These are phyloP conservation scores for Aphelenchoides bicaudatus DNA, from an alignment of 2,888 invertebrate genomes.

Conservation along the genomic window DNA sequence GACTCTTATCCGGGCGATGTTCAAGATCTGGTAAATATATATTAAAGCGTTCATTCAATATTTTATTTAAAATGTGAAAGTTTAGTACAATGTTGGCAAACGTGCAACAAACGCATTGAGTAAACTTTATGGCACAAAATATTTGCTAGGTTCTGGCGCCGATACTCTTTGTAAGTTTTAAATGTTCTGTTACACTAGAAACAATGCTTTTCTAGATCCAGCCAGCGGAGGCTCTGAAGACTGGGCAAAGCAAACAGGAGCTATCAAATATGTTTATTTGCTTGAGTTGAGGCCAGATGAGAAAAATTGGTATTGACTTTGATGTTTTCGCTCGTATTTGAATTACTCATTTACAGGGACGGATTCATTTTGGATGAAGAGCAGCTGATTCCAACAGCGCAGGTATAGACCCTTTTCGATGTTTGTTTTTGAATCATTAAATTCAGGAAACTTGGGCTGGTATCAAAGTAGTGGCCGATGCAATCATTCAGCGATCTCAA, in stretches of 20 bases:
- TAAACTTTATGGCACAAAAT: slow-evolving; percentile 56
- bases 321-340: slow-evolving; percentile 8
- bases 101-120: slow-evolving; percentile 52
- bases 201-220: slow-evolving; percentile 49
- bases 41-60: background rate
- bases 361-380: slow-evolving; percentile 59
- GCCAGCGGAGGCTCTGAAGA: slow-evolving; percentile 60
- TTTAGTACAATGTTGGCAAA: slow-evolving; percentile 54
- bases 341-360: slow-evolving; percentile 57
- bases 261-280: slow-evolving; percentile 59
- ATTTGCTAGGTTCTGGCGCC: slow-evolving; percentile 58
- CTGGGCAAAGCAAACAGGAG: slow-evolving; percentile 58
- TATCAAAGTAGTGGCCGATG: slow-evolving; percentile 57
- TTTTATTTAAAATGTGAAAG: background rate
- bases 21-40: slow-evolving; percentile 45
- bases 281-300: slow-evolving; percentile 59
- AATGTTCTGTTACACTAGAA: background rate
- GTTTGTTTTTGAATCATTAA: background rate
- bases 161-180: slow-evolving; percentile 51
- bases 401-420: slow-evolving; percentile 3
- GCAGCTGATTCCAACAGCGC: slow-evolving; percentile 56
- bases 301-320: slow-evolving; percentile 39
- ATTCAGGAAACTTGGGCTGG: slow-evolving; percentile 57
- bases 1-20: slow-evolving; percentile 58
- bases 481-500: slow-evolving; percentile 42